Evolutionary conservation across 1,140 invertebrate species (phyloP), one percentile per base, ranked within the genome.

Genomic region (Saccostrea echinata): DNA sequence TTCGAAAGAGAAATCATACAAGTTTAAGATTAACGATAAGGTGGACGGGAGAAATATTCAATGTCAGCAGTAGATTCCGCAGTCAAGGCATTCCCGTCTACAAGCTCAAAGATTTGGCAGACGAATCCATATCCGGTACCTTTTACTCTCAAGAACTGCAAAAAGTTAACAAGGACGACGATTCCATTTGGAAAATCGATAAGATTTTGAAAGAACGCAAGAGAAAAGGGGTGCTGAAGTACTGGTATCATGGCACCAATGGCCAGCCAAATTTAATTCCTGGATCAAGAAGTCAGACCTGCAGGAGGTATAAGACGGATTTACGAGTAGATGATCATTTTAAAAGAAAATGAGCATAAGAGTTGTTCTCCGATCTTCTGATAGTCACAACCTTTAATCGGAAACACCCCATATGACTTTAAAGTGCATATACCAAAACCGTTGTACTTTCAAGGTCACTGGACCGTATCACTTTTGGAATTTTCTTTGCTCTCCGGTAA

Each of bases 11-110:
- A 83, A 33, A n/a, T 43, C 16, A 82, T 24, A 61, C 16, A 33
- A 61, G 35, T 81, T 86, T 52, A 82, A 86, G n/a, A 27, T 86
- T 3, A 55, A 55, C 11, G 86, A 87, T 84, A 55, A 43, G 27
- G 86, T 87, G 87, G 83, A 80, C 83, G 16, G 87, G 84, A 52
- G 87, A 88, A 57, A n/a, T 84, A 18, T 88, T 88, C 24, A 80
- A 55, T 9, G 57, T 88, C 8, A 35, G n/a, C 27, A 24, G 55
- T n/a, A 61, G 87, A n/a, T 68, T 35, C 43, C 35, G 21, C n/a
- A 71, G 68, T 18, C 51, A 86, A n/a, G 80, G 57, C 18, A 27
- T 86, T 16, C 76, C 86, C 52, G 33, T 83, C 21, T 86, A 86
- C 53, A 43, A 68, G 64, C 16, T 86, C 16, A 76, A 71, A 76